Percentiles rank a stretch among this genome's conserved stretches.
Evolutionary conservation across 2,113 vertebrate species (phyloP).

Genomic region (Pandion haliaetus): DNA sequence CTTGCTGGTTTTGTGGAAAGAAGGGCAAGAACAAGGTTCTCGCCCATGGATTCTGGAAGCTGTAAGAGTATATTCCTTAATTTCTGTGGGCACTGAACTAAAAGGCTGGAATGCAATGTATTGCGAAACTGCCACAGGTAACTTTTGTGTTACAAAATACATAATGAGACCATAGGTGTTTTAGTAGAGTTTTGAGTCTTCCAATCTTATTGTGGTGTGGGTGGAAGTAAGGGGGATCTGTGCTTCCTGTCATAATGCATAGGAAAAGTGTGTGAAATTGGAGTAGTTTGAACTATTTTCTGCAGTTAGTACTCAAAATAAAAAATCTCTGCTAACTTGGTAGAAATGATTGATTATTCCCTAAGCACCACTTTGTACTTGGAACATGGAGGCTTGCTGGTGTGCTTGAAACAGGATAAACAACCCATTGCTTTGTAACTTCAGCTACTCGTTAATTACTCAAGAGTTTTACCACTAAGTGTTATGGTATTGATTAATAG

Average conservation of each 20-base stretch:
- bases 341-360: slow-evolving; percentile 28
- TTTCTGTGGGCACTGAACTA: not conserved
- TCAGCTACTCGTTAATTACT: slow-evolving; percentile 38
- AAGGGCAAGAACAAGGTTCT: not conserved
- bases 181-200: not conserved
- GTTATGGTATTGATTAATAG: slow-evolving; percentile 8
- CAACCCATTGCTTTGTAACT: not conserved
- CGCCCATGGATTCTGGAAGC: not conserved
- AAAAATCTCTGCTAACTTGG: slow-evolving; percentile 24
- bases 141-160: not conserved
- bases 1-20: not conserved
- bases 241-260: not conserved
- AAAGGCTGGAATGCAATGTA: not conserved
- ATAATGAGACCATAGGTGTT: not conserved
- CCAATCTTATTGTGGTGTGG: not conserved
- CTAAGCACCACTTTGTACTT: not conserved
- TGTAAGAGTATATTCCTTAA: not conserved
- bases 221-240: not conserved
- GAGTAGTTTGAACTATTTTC: not conserved
- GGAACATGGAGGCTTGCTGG: not conserved
- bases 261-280: not conserved
- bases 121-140: not conserved
- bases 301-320: not conserved
- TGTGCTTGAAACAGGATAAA: slow-evolving; percentile 3
- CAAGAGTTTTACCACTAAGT: not conserved